Base-by-base conservation (phyloP, 2,888 invertebrate species). In the Agrenia bidenticulata region DNA sequence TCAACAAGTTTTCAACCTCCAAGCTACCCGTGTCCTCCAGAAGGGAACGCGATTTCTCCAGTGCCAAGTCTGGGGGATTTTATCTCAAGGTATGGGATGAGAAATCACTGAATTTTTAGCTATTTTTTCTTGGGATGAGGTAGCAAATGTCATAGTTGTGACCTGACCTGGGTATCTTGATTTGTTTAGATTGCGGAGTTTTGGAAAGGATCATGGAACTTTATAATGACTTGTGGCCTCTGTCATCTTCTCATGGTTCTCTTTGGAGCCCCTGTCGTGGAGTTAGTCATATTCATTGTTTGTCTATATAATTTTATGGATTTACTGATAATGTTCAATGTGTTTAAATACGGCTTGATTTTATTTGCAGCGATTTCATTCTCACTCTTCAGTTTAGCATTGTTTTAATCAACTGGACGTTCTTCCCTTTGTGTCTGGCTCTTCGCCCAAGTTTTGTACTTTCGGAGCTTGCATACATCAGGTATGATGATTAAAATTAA, bases 251-350 rank as follows among this genome's bases (percentile, higher is more conserved):
- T 69, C 17, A 51, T 74, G n/a, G 64, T 76, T 19, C 55, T 76
- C 9, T 69, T 76, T 51, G 76, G 76, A 51, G 76, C 76, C 51
- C 71, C 76, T 5, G 51, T 76, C 11, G 54, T 72, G 24, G 55
- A 72, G 76, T 74, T 66, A 64, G 65, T 51, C 4, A 17, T 17
- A 1, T 39, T 13, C 19, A 27, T 45, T 45, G n/a, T n/a, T 45
- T 45, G 15, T 15, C 5, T 45, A 17, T 19, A 45, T 45, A 11
- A 17, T 45, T 45, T n/a, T 32, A 32, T 32, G 32, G 17, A 56
- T 32, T 37, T 19, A 37, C 39, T 41, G 26, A 42, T 21, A 19
- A 56, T 32, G 2, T 26, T 17, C 49, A 26, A 42, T 61, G 11
- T 57, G 19, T 24, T 27, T 58, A 26, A 51, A 41, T 58, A 58